phyloP scores from a whole-genome alignment of 2,888 invertebrate species.

The Lissonota sp. region DNA sequence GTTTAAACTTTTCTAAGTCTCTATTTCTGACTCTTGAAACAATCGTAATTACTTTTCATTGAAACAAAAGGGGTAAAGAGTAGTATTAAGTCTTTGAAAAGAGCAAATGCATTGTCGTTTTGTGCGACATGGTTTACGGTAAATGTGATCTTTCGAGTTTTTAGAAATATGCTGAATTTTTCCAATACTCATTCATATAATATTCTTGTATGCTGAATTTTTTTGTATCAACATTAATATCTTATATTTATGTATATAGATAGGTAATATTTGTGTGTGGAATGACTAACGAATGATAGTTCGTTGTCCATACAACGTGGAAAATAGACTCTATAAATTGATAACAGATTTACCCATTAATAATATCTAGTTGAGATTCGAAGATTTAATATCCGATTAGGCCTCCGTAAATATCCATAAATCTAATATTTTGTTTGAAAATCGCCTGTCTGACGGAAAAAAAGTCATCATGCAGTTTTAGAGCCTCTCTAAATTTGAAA shows the following conservation, averaged over 20 bases:
- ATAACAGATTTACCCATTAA: constrained; percentile 50
- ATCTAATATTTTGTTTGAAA: background rate
- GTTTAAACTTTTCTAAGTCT: constrained; percentile 17
- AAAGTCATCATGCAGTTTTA: background rate
- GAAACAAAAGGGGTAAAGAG: constrained; percentile 7
- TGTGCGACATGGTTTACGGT: constrained; percentile 33
- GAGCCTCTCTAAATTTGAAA: no score
- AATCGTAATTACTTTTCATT: constrained; percentile 35
- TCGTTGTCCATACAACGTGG: constrained; percentile 50
- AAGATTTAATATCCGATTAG: background rate
- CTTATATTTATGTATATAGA: constrained; percentile 24
- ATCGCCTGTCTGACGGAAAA: background rate
- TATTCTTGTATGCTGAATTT: no score
- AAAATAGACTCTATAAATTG: constrained; percentile 62
- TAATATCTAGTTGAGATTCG: constrained; percentile 40
- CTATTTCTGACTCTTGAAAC: constrained; percentile 39
- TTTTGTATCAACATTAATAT: background rate
- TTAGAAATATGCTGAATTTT: background rate
- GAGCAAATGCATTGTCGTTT: constrained; percentile 58
- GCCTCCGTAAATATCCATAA: background rate
- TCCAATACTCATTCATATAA: background rate
- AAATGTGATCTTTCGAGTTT: background rate
- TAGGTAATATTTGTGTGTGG: constrained; percentile 35
- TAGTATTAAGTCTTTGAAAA: constrained; percentile 50
- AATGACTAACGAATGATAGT: constrained; percentile 55